A percentile compares a stretch with the other conserved stretches of the same genome.
phyloP scores from a whole-genome alignment of 2,797 vertebrate species.

The Mus spretus region DNA sequence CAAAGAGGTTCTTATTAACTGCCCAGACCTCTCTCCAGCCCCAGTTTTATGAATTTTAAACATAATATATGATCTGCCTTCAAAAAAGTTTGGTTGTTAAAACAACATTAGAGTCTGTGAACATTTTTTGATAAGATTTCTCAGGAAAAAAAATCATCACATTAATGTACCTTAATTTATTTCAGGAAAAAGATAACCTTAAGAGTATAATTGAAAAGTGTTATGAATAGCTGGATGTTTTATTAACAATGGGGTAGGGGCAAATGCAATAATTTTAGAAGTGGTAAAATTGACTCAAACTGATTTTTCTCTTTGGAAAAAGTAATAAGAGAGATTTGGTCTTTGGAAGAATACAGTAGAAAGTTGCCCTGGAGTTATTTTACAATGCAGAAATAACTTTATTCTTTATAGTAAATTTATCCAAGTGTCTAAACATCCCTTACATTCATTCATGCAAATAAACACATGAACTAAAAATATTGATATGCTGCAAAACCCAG shows the following conservation, averaged over 20 bases:
- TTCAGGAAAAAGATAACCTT: conserved; percentile 68
- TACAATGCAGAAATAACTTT: conserved; percentile 69
- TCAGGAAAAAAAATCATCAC: conserved; percentile 46
- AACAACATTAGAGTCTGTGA: conserved; percentile 30
- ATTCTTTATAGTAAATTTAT: conserved; percentile 68
- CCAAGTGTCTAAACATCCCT: conserved; percentile 62
- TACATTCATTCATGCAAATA: conserved; percentile 66
- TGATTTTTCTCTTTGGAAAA: conserved; percentile 54
- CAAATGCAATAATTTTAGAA: conserved; percentile 46
- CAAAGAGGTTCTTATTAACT: neutral
- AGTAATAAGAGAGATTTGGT: conserved; percentile 57
- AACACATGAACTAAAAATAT: conserved; percentile 39
- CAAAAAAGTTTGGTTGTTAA: conserved; percentile 55
- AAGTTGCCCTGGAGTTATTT: conserved; percentile 69
- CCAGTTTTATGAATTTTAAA: conserved; percentile 59
- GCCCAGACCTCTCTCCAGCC: neutral
- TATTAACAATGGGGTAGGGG: conserved; percentile 41
- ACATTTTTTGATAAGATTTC: conserved; percentile 52
- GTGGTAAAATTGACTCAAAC: conserved; percentile 61
- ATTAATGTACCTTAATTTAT: conserved; percentile 35
- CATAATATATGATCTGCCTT: neutral
- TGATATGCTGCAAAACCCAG: conserved; percentile 15
- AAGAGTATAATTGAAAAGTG: conserved; percentile 52
- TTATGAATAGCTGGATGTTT: conserved; percentile 48
- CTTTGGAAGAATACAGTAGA: conserved; percentile 59